These are phyloP conservation scores for Xylocopa sonorina DNA, from an alignment of 1,140 invertebrate species.

Conservation along the genomic window DNA sequence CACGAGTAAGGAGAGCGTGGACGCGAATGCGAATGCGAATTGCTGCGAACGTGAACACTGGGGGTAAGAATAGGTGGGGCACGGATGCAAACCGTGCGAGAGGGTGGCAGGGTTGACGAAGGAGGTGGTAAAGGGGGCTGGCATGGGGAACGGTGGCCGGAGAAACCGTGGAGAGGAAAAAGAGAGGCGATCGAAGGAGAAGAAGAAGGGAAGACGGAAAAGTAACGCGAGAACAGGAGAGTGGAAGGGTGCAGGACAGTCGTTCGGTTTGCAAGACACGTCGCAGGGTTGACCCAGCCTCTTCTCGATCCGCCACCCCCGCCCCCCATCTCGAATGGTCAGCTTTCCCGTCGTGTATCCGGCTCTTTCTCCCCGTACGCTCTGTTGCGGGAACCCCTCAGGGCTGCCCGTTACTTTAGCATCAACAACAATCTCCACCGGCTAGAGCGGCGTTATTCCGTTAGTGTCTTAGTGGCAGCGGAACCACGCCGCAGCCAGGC, in stretches of 20 bases:
- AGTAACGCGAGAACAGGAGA: not conserved
- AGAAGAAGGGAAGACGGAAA: slow-evolving; percentile 19
- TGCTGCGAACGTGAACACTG: slow-evolving; percentile 34
- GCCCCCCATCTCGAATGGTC: no score
- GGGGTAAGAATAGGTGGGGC: not conserved
- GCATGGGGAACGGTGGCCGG: not conserved
- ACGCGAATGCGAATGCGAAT: slow-evolving; percentile 28
- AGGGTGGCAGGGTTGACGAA: not conserved
- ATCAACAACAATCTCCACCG: slow-evolving; percentile 82
- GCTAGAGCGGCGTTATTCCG: slow-evolving; percentile 76
- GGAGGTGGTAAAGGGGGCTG: not conserved
- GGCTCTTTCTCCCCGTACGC: slow-evolving; percentile 48
- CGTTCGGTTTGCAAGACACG: slow-evolving; percentile 81
- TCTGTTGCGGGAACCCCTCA: slow-evolving; percentile 65
- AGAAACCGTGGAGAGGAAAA: slow-evolving; percentile 53
- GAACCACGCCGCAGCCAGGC: slow-evolving; percentile 62
- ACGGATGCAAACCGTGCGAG: slow-evolving; percentile 18
- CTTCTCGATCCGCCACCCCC: slow-evolving; percentile 51
- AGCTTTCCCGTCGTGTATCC: slow-evolving; percentile 51
- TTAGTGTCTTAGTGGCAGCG: slow-evolving; percentile 79
- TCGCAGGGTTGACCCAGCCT: slow-evolving; percentile 74
- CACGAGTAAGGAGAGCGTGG: slow-evolving; percentile 39
- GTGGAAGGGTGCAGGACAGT: slow-evolving; percentile 61
- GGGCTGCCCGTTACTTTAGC: slow-evolving; percentile 79
- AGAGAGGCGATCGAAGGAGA: slow-evolving; percentile 46